Evolutionary conservation across 2,113 vertebrate genomes (phyloP).

Genomic region (Myiozetetes cayanensis): DNA sequence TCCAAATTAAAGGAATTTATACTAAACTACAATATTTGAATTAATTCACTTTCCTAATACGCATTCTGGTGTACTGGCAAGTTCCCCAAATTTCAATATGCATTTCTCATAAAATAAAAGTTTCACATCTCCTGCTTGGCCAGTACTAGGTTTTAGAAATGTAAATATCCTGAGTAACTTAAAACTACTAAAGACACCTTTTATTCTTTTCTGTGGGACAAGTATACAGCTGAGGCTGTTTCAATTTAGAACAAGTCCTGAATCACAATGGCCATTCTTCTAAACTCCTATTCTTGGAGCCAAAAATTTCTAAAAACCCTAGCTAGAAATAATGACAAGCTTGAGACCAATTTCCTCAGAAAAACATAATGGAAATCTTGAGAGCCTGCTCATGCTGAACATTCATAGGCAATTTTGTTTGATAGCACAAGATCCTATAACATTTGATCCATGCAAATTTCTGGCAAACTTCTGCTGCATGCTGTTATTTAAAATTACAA

Average conservation of each 20-base stretch:
- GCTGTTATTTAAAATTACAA: conserved; percentile 31
- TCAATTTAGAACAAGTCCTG: neutral
- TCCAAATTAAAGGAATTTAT: neutral
- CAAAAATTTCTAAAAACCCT: neutral
- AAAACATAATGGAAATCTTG: conserved; percentile 1
- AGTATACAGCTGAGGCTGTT: neutral
- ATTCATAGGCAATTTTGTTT: neutral
- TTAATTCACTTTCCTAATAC: neutral
- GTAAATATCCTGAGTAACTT: neutral
- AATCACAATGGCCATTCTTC: neutral
- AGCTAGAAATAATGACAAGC: conserved; percentile 7
- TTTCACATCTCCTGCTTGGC: neutral
- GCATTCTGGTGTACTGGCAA: neutral
- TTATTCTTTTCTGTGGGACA: neutral
- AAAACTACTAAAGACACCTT: neutral
- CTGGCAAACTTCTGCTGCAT: conserved; percentile 9
- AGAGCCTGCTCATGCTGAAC: neutral
- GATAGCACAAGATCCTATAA: neutral
- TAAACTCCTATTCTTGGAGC: neutral
- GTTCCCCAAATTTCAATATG: neutral
- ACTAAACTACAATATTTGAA: neutral
- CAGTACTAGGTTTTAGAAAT: neutral
- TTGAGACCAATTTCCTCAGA: conserved; percentile 3
- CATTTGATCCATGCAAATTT: neutral
- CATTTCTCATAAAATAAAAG: neutral